phyloP scores from a whole-genome alignment of 2,797 vertebrate genomes.

The Sebastes steindachneri region DNA sequence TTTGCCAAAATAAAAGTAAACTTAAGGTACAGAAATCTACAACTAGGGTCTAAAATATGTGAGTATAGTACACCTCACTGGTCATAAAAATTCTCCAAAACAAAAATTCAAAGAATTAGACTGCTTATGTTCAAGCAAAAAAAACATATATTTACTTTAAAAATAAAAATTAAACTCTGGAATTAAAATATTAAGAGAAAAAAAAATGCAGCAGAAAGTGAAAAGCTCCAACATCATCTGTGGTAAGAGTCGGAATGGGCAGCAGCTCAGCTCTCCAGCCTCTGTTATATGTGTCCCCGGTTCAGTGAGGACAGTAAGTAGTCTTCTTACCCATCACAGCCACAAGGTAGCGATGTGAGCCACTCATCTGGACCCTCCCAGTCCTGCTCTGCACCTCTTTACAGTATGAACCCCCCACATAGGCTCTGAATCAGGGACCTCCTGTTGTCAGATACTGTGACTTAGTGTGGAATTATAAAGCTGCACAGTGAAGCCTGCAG shows the following conservation, averaged over 20 bases:
- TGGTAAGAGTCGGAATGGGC: conserved; percentile 47
- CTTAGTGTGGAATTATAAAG: not conserved
- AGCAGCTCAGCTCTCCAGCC: conserved; percentile 34
- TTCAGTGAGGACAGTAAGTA: not conserved
- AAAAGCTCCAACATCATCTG: conserved; percentile 42
- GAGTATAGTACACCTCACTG: not conserved
- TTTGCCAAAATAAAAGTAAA: not conserved
- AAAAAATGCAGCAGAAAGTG: conserved; percentile 3
- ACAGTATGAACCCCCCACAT: not conserved
- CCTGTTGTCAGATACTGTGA: not conserved
- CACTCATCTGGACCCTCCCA: not conserved
- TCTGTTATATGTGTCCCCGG: conserved; percentile 55
- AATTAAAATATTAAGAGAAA: not conserved
- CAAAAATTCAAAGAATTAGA: not conserved
- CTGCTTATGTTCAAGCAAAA: not conserved
- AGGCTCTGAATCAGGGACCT: not conserved
- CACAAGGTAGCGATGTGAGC: conserved; percentile 71
- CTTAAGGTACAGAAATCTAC: not conserved
- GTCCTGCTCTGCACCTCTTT: not conserved
- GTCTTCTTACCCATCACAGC: conserved; percentile 31
- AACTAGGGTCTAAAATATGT: not conserved
- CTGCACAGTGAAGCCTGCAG: not conserved
- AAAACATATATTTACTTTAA: not conserved
- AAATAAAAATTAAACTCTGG: not conserved
- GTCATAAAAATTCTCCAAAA: conserved; percentile 4